Conservation (phyloP, 1,140 invertebrate species). For the Panulirus ornatus region DNA sequence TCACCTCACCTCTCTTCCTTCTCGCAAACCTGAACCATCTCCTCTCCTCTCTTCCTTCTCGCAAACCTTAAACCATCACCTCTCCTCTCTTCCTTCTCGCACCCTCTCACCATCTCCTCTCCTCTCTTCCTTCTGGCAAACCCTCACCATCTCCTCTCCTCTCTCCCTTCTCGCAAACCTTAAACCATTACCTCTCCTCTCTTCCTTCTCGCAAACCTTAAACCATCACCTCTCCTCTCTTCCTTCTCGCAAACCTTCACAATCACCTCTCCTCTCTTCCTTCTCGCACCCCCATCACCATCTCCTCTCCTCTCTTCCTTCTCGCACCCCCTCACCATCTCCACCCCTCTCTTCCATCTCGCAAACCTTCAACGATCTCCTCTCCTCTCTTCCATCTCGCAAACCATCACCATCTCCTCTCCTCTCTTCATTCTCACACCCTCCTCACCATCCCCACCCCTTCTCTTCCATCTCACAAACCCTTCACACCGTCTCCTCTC, state of each 20-base stretch:
- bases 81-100: neutral
- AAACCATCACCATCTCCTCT: neutral
- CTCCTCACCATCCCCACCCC: neutral
- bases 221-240: neutral
- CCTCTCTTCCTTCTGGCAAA: neutral
- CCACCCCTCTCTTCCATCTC: neutral
- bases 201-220: neutral
- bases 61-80: neutral
- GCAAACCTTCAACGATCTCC: neutral
- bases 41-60: neutral
- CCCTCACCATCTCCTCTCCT: neutral
- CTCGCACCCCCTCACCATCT: neutral
- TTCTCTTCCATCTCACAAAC: neutral
- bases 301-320: neutral
- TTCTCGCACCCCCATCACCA: neutral
- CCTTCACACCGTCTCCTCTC: neutral
- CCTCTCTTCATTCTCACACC: neutral
- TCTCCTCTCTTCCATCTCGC: neutral
- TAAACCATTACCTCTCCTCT: neutral
- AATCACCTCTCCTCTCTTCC: neutral
- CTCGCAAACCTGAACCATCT: neutral
- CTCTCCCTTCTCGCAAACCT: neutral
- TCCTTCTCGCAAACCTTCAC: neutral
- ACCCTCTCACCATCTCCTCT: neutral
- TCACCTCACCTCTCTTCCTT: neutral